These are phyloP conservation scores for Caenorhabditis briggsae DNA, from an alignment of 1,140 invertebrate species.

Conservation along the genomic window DNA sequence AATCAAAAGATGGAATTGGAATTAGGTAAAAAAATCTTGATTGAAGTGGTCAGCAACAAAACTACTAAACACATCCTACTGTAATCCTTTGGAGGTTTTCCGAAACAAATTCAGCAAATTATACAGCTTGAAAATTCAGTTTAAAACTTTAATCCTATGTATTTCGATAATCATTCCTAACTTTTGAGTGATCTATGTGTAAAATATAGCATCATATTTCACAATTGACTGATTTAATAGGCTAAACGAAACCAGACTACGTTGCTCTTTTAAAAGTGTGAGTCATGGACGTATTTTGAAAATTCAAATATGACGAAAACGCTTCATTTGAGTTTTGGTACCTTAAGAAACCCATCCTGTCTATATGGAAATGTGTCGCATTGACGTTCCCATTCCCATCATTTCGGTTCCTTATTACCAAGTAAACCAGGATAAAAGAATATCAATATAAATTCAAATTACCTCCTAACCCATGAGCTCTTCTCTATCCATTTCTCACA, in stretches of 20 bases:
- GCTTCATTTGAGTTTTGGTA: neutral
- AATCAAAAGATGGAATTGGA: neutral
- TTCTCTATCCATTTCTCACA: neutral
- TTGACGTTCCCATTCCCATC: neutral
- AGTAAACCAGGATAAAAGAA: neutral
- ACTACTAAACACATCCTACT: too few species aligned
- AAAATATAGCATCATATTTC: neutral
- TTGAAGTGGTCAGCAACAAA: too few species aligned
- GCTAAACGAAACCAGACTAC: neutral
- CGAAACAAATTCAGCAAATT: too few species aligned
- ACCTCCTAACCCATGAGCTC: neutral
- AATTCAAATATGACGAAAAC: too few species aligned
- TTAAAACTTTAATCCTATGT: too few species aligned
- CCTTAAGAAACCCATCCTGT: neutral
- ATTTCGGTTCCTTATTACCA: neutral
- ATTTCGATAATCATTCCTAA: too few species aligned
- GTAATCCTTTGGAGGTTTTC: too few species aligned
- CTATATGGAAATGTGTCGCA: constrained; percentile 3
- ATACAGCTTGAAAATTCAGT: too few species aligned
- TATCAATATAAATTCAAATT: constrained; percentile 44
- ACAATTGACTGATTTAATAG: neutral
- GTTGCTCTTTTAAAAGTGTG: neutral
- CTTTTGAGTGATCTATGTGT: too few species aligned
- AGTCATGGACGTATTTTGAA: too few species aligned
- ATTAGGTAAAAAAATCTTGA: neutral